Evolutionary conservation across 2,797 vertebrate genomes (phyloP).

Genomic region (Allobates femoralis): DNA sequence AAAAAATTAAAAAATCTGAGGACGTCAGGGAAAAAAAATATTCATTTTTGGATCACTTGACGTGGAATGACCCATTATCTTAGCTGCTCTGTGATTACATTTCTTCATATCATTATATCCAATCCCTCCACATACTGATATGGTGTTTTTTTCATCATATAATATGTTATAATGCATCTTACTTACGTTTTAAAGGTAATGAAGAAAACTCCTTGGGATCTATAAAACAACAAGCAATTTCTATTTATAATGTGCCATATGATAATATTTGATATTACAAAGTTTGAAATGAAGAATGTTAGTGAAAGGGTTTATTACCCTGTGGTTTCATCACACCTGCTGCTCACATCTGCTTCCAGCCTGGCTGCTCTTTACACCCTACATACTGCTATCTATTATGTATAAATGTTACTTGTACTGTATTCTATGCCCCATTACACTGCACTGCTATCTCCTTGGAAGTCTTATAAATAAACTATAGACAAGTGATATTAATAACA

Average conservation of each 20-base stretch:
- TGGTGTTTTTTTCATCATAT: background rate
- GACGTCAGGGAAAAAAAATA: too few relatives aligned
- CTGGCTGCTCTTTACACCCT: slow-evolving; percentile 32
- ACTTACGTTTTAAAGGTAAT: slow-evolving; percentile 89
- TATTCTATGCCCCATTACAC: slow-evolving; percentile 53
- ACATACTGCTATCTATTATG: slow-evolving; percentile 57
- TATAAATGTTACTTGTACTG: slow-evolving; percentile 58
- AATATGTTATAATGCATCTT: background rate
- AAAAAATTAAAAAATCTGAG: too few relatives aligned
- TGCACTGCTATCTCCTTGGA: slow-evolving; percentile 21
- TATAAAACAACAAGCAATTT: slow-evolving; percentile 64
- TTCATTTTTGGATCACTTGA: too few relatives aligned
- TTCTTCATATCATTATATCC: background rate
- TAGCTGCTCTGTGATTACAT: too few relatives aligned
- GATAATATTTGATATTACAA: background rate
- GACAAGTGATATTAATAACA: slow-evolving; percentile 55
- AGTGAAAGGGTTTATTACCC: background rate
- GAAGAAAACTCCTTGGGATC: slow-evolving; percentile 73
- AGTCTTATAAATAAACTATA: slow-evolving; percentile 36
- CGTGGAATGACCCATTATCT: too few relatives aligned
- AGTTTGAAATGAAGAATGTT: background rate
- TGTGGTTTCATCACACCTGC: slow-evolving; percentile 14
- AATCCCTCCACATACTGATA: background rate
- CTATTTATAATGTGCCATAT: background rate
- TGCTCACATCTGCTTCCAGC: slow-evolving; percentile 40